Evolutionary conservation across 30 jellyfish, hydroid and myxozoan genomes (phyloP).

Genomic region (Turritopsis rubra): DNA sequence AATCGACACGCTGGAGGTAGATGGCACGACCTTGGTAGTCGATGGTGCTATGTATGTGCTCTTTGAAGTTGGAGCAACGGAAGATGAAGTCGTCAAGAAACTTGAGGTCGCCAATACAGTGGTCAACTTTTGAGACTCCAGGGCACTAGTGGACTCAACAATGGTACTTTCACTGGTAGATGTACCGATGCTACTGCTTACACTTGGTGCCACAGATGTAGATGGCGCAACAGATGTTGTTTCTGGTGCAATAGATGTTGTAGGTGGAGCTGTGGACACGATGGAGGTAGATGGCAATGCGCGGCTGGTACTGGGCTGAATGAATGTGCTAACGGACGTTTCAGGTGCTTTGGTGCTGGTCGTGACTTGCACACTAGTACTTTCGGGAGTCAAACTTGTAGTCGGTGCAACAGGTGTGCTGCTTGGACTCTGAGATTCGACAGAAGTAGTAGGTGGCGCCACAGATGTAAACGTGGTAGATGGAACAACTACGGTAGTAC

Average conservation of each 20-base stretch:
- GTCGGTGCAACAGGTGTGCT: neutral
- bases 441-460: neutral
- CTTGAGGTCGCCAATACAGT: neutral
- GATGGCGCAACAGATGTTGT: conserved; percentile 25
- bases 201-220: conserved; percentile 6
- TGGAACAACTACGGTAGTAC: neutral
- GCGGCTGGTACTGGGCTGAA: neutral
- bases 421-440: neutral
- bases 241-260: conserved; percentile 32
- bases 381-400: neutral
- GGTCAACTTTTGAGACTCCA: neutral
- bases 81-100: neutral
- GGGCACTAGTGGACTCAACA: neutral
- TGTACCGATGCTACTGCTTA: neutral
- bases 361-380: neutral
- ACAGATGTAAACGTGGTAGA: neutral
- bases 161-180: neutral
- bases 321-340: neutral
- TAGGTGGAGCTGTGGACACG: neutral
- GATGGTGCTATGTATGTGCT: neutral
- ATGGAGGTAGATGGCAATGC: neutral
- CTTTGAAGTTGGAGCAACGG: neutral
- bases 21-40: neutral
- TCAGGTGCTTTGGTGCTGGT: neutral
- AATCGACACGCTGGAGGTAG: neutral